phyloP scores from a whole-genome alignment of 2,797 vertebrate genomes.

The Linurgus olivaceus region DNA sequence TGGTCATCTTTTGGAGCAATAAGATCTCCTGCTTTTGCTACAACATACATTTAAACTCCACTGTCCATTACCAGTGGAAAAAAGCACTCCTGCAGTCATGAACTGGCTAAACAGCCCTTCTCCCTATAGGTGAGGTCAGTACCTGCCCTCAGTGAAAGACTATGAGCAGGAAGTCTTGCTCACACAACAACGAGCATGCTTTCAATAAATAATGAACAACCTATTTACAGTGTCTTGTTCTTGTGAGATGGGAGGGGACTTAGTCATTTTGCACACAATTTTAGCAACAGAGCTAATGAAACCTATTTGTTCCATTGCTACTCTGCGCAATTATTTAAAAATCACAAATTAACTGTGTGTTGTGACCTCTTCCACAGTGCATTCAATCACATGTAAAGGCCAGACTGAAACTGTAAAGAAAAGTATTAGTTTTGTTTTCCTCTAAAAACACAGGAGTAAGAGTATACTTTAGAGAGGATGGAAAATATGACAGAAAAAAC shows the following conservation, averaged over 20 bases:
- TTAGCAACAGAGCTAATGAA: not conserved
- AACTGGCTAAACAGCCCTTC: not conserved
- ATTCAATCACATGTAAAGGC: not conserved
- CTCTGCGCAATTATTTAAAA: not conserved
- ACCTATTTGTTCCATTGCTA: not conserved
- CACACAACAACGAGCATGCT: not conserved
- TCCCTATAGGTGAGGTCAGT: not conserved
- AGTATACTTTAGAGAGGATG: not conserved
- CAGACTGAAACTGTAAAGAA: not conserved
- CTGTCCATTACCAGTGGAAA: not conserved
- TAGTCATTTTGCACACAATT: not conserved
- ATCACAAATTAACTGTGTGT: not conserved
- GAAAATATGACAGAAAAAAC: not conserved
- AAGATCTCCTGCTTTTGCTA: not conserved
- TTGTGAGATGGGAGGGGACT: not conserved
- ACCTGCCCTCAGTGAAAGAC: not conserved
- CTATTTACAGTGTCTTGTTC: not conserved
- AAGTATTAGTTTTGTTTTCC: not conserved
- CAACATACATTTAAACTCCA: not conserved
- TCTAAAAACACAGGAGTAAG: not conserved
- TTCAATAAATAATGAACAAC: not conserved
- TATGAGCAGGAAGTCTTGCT: not conserved
- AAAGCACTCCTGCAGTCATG: not conserved
- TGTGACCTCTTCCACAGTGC: not conserved
- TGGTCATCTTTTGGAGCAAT: not conserved